Evolutionary conservation across 2,888 invertebrate species (phyloP), one percentile per base, ranked within the genome.

Genomic region (Lasioglossum leucozonium): DNA sequence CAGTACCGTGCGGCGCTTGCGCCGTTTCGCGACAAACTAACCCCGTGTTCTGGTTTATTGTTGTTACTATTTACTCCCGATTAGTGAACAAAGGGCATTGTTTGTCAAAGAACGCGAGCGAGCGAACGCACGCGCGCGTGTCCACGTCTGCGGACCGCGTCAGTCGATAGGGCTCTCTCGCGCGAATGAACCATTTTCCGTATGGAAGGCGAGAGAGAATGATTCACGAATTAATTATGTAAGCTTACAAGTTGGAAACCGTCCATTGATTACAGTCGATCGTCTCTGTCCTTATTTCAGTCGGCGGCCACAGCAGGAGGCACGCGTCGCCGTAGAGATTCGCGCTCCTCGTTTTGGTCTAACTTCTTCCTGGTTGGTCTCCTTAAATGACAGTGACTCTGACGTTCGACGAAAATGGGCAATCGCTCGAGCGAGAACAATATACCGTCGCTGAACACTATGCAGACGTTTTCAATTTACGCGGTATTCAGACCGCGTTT

Each of bases 161-260:
- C 84, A 42, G 4, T 34, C 6, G 30, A 42, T 30, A 55, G n/a
- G 37, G 10, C 34, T 69, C 69, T n/a, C 22, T 44, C 6, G 47
- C 16, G 44, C 22, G 13, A 47, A 51, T 47, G 34, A 47, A 72
- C 22, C 26, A 5, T 18, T 65, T 34, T 51, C 13, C n/a, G 69
- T 34, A 51, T 30, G 42, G 26, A 76, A 77, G 69, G 72, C 26
- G 37, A 69, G 18, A 11, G 2, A 47, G 2, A 4, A 18, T 81
- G 85, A 86, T 86, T 87, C 86, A 82, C 72, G 13, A 62, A 87
- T 86, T 75, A 81, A 75, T 80, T 77, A 81, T 47, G 58, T 76
- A 79, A 86, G 69, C 87, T 89, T 89, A 89, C 90, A 79, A 79
- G 51, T 83, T 84, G 87, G 79, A 84, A 84, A 62, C 47, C 62